A percentile compares a stretch with the other conserved stretches of the same genome.
phyloP scores from a whole-genome alignment of 1,140 invertebrate genomes.

The Zaprionus taronus region DNA sequence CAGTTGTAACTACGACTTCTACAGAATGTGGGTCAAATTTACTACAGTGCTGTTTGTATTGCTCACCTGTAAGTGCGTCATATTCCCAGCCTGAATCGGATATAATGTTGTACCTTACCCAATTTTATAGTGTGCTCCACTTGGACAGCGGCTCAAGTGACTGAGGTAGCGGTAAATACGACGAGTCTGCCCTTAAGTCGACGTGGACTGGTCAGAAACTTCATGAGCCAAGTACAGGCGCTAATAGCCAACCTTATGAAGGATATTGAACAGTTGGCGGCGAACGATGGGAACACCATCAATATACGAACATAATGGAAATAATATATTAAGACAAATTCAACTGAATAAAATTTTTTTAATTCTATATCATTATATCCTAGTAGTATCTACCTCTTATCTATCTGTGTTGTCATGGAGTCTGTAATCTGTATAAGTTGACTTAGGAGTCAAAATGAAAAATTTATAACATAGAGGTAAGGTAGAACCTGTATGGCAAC shows the following conservation, averaged over 20 bases:
- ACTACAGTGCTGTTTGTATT: conserved; percentile 3
- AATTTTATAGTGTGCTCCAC: not conserved
- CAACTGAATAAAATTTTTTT: too few relatives aligned
- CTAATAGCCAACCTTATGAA: conserved; percentile 48
- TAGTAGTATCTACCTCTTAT: too few relatives aligned
- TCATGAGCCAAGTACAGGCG: conserved; percentile 44
- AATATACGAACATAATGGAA: not conserved
- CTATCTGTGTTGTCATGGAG: too few relatives aligned
- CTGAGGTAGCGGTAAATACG: not conserved
- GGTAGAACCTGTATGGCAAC: not conserved
- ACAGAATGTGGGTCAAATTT: conserved; percentile 23
- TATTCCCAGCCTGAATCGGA: not conserved
- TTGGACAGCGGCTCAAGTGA: conserved; percentile 3
- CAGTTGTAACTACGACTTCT: conserved; percentile 10
- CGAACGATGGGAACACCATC: not conserved
- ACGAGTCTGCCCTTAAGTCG: conserved; percentile 12
- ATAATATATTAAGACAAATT: not conserved
- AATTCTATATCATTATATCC: too few relatives aligned
- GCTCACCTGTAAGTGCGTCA: conserved; percentile 21
- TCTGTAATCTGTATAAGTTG: too few relatives aligned
- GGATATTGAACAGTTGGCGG: conserved; percentile 33
- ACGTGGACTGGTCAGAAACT: conserved; percentile 40
- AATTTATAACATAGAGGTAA: conserved; percentile 5
- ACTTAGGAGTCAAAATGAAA: not conserved
- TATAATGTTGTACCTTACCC: not conserved